phyloP scores from a whole-genome alignment of 2,888 invertebrate genomes.

The Cephus sareptanus region DNA sequence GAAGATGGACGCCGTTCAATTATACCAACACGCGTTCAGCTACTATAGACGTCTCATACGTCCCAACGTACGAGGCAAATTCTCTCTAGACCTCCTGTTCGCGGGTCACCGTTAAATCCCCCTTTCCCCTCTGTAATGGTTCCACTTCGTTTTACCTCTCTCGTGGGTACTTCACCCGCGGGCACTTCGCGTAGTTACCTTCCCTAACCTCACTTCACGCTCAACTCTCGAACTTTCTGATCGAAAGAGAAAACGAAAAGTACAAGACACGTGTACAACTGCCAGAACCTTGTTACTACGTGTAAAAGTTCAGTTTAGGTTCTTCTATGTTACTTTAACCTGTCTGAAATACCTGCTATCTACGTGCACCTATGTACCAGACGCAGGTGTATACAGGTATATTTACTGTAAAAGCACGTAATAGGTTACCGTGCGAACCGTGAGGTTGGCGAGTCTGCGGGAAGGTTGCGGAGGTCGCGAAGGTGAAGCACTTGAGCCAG shows the following conservation, averaged over 20 bases:
- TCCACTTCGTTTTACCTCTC: not conserved
- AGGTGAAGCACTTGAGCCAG: constrained; percentile 10
- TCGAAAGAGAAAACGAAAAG: not conserved
- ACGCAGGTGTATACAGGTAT: not conserved
- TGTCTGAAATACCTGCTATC: not conserved
- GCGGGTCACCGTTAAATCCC: constrained; percentile 8
- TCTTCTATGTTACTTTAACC: not conserved
- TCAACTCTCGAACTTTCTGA: constrained; percentile 1
- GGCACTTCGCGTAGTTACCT: not conserved
- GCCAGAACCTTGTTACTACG: not conserved
- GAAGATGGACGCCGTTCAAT: constrained; percentile 54
- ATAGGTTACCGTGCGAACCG: not conserved
- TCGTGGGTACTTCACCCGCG: not conserved
- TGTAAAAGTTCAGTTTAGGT: not conserved
- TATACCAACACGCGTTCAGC: constrained; percentile 40
- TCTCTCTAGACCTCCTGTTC: constrained; percentile 20
- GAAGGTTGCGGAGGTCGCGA: constrained; percentile 8
- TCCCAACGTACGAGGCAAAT: constrained; percentile 20
- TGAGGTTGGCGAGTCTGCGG: not conserved
- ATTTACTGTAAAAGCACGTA: not conserved
- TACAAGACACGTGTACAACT: not conserved
- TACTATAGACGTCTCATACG: constrained; percentile 6
- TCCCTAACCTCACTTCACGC: not conserved
- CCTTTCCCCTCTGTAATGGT: not conserved
- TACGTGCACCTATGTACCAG: not conserved